Evolutionary conservation across 2,113 vertebrate genomes (phyloP).

Genomic region (Euleptes europaea): DNA sequence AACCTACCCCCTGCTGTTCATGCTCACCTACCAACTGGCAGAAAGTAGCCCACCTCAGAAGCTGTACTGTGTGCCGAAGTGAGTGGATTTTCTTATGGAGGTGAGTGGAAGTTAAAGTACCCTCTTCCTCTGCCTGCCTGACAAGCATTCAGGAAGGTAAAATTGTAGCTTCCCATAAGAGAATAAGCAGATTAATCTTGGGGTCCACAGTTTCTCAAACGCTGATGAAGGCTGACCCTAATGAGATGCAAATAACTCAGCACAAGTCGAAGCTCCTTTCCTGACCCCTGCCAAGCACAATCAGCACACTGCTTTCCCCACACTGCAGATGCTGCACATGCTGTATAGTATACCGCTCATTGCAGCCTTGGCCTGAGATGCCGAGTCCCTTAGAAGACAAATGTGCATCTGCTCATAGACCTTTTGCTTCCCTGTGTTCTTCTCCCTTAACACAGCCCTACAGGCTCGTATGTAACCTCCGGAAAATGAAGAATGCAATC

Average conservation of each 20-base stretch:
- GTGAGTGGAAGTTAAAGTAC: background rate
- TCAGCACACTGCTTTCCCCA: background rate
- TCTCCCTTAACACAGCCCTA: background rate
- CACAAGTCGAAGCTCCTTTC: background rate
- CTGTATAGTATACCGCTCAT: too few species aligned
- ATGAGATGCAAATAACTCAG: background rate
- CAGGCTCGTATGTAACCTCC: background rate
- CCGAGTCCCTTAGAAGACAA: background rate
- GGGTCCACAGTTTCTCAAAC: background rate
- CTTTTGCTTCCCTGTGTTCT: background rate
- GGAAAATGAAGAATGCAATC: background rate
- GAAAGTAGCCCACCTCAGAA: background rate
- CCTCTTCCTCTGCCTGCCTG: too few species aligned
- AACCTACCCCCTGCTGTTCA: background rate
- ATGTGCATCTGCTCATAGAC: background rate
- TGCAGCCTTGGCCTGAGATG: background rate
- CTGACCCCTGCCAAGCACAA: background rate
- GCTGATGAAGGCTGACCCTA: background rate
- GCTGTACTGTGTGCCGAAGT: background rate
- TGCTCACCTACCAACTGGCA: background rate
- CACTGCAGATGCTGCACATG: background rate
- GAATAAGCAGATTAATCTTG: background rate
- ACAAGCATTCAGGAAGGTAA: too few species aligned
- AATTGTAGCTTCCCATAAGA: background rate
- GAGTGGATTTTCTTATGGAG: too few species aligned